A percentile compares a stretch with the other conserved stretches of the same genome.
These are phyloP conservation scores for Numenius arquata DNA, from an alignment of 2,113 vertebrate species.

Conservation along the genomic window DNA sequence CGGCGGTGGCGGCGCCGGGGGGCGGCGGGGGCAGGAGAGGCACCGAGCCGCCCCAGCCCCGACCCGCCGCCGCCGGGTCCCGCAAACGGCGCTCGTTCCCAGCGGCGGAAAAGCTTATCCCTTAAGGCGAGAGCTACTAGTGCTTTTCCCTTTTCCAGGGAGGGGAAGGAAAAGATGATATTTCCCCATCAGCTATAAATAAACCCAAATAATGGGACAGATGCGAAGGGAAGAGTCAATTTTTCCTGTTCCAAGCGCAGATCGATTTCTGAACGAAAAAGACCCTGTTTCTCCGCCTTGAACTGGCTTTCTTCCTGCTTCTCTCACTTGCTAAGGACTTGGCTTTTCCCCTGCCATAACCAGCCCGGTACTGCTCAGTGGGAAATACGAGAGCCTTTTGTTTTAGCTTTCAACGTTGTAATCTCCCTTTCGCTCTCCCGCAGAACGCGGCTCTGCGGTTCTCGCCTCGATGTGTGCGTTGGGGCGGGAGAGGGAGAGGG, in stretches of 20 bases:
- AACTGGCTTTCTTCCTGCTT: background rate
- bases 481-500: no score
- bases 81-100: background rate
- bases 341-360: background rate
- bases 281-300: background rate
- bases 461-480: background rate
- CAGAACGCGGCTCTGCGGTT: background rate
- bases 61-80: background rate
- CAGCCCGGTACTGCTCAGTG: background rate
- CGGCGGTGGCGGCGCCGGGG: no score
- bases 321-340: background rate
- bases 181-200: conserved; percentile 18
- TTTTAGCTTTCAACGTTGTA: background rate
- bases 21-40: background rate
- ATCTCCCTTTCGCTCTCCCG: background rate
- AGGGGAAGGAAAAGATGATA: background rate
- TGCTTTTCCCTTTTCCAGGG: background rate
- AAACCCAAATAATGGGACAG: background rate
- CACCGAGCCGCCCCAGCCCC: background rate
- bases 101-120: background rate
- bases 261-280: conserved; percentile 30
- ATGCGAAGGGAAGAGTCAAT: background rate
- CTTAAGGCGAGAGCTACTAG: background rate
- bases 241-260: background rate
- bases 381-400: conserved; percentile 22